Evolutionary conservation across 1,140 invertebrate genomes (phyloP).

Genomic region (Mycetomoellerius zeteki): DNA sequence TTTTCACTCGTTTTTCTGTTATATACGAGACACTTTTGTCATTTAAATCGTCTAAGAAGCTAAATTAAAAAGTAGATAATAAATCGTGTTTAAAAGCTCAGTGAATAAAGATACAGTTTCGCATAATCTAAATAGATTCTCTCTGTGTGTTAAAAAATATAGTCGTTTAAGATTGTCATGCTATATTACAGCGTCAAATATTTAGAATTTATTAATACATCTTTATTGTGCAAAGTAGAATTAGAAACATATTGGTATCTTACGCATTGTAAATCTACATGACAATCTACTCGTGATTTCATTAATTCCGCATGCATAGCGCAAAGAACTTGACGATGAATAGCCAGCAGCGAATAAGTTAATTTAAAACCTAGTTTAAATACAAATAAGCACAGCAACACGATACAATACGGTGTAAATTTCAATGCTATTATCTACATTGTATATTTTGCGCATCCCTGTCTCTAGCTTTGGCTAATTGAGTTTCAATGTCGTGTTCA

Average conservation of each 20-base stretch:
- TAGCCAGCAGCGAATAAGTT: background rate
- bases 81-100: background rate
- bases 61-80: background rate
- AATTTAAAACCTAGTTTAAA: slow-evolving; percentile 7
- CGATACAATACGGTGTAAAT: background rate
- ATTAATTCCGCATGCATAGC: slow-evolving; percentile 26
- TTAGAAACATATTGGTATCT: background rate
- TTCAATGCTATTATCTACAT: background rate
- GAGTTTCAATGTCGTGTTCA: background rate
- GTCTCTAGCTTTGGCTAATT: background rate
- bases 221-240: background rate
- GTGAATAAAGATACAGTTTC: background rate
- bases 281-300: background rate
- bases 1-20: slow-evolving; percentile 5
- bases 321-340: background rate
- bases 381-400: background rate
- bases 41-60: slow-evolving; percentile 5
- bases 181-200: background rate
- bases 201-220: background rate
- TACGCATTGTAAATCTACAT: background rate
- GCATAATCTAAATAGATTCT: background rate
- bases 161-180: background rate
- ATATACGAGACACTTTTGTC: slow-evolving; percentile 3
- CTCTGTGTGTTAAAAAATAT: slow-evolving; percentile 3
- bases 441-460: too few relatives aligned